Base-by-base conservation (phyloP, 2,113 vertebrate genomes). In the Plotosus lineatus region DNA sequence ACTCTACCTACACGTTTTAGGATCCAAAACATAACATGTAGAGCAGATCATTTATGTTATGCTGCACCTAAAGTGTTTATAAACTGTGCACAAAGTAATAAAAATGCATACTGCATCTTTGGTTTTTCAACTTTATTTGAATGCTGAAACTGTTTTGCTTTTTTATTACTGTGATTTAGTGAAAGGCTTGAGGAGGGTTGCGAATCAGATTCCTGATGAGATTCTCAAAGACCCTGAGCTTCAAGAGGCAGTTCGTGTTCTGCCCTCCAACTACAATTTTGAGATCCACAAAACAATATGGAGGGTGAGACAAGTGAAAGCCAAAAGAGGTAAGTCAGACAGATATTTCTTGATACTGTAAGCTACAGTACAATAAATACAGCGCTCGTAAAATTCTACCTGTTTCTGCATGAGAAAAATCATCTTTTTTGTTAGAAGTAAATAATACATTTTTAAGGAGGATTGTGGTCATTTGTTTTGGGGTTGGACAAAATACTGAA, bases 221-320 rank as follows among this genome's bases (percentile, higher is more conserved):
- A 97, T 99, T 86, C 92, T 97, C 1, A 87, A 93, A 3, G 92
- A 96, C 60, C 36, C 77, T 0, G 93, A 95, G 80, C 91, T 99
- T 73, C 93, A 90, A 88, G 90, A 94, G 48, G 97, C 96, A 0
- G 90, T 90, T 12, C 87, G 84, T 73, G 91, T 90, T 2, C 85
- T 99, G 82, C 97, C 97, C 74, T 85, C 79, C 40, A 99, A 99
- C 91, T 99, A 99, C 93, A 99, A 99, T 93, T 99, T 99, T 85
- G 98, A 99, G 89, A 97, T 99, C 85, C 94, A 94, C 81, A 99
- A 99, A 92, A 99, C 98, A 7, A 56, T 99, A 75, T 99, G 98
- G 98, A 88, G 96, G 80, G 93, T 99, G 82, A 95, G 91, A 53
- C 96, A 98, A 89, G 95, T 95, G 19, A 90, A 81, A 42, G 92